Evolutionary conservation across 1,140 invertebrate species (phyloP), one percentile per base, ranked within the genome.

Genomic region (Holcopasites calliopsidis): DNA sequence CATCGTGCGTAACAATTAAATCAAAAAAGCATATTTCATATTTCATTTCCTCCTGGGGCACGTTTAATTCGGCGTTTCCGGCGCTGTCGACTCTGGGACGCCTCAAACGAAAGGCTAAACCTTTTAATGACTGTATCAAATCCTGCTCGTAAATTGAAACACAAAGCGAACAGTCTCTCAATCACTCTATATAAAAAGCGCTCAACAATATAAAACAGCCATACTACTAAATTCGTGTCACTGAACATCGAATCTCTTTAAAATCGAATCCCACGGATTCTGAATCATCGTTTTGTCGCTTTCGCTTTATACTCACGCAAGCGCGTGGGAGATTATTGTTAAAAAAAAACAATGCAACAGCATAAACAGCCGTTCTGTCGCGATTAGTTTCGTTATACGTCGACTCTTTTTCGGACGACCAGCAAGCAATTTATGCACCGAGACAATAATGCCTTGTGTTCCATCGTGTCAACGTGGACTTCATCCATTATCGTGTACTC

Each of bases 1-100:
- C 23, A n/a, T 35, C 44, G n/a, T 8, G 35, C n/a, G 47, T 26
- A 28, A 11, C 44, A 54, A 61, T 80, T 62, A 61, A 78, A 73
- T 80, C 60, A 65, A 80, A 78, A 76, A 64, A 65, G n/a, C 58
- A 50, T 70, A 66, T 66, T 44, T 81, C 79, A 71, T 75, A 65
- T 60, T 74, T 33, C 47, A 66, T 74, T 60, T 68, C 64, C 62
- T 69, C 38, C 35, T 54, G 66, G 54, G 68, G 10, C 54, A 66
- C 35, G 44, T 68, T 80, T 82, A 55, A 82, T 80, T 82, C 49
- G 64, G 68, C 33, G 42, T 77, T 82, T 82, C 80, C 78, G 78
- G 78, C 72, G 40, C 72, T 76, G 58, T 40, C 72, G 69, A 61
- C 72, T 61, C 65, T 55, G 71, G 66, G 44, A 23, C 44, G 49